A percentile compares a stretch with the other conserved stretches of the same genome.
Conservation (phyloP, 2,888 invertebrate species). For the Mesodorylaimus sp. region DNA sequence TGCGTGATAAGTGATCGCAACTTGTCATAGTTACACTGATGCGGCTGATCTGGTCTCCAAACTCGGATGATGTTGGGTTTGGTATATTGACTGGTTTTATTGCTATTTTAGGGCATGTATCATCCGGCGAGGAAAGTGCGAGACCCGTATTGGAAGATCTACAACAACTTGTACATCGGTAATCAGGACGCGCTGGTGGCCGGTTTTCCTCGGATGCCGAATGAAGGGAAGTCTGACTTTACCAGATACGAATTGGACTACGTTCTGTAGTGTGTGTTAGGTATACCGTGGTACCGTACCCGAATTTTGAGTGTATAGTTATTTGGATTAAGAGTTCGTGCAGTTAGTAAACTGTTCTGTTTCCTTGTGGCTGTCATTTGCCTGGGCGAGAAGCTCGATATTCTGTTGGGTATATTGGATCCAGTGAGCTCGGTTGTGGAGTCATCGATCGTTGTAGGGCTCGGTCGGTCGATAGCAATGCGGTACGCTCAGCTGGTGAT, state of each 20-base stretch:
- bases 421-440: too few relatives aligned
- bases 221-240: slow-evolving; percentile 84
- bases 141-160: slow-evolving; percentile 99
- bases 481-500: slow-evolving; percentile 77
- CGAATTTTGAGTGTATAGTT: too few relatives aligned
- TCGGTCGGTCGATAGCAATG: too few relatives aligned
- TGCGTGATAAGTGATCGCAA: background rate
- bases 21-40: too few relatives aligned
- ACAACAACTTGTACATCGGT: slow-evolving; percentile 95
- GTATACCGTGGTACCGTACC: too few relatives aligned
- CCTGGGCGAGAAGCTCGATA: too few relatives aligned
- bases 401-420: too few relatives aligned
- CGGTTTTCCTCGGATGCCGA: slow-evolving; percentile 85
- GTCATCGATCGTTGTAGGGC: too few relatives aligned
- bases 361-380: too few relatives aligned
- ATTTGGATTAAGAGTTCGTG: too few relatives aligned
- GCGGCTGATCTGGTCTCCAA: too few relatives aligned
- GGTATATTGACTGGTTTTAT: background rate
- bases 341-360: too few relatives aligned
- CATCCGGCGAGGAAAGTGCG: slow-evolving; percentile 97
- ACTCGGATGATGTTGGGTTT: background rate
- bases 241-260: slow-evolving; percentile 83
- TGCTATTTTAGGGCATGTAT: slow-evolving; percentile 61
- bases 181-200: slow-evolving; percentile 93
- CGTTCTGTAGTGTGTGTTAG: slow-evolving; percentile 60